Percentiles rank a stretch among this genome's conserved stretches.
Evolutionary conservation across 2,888 invertebrate genomes (phyloP).

Genomic region (Pachycephus smyrnensis): DNA sequence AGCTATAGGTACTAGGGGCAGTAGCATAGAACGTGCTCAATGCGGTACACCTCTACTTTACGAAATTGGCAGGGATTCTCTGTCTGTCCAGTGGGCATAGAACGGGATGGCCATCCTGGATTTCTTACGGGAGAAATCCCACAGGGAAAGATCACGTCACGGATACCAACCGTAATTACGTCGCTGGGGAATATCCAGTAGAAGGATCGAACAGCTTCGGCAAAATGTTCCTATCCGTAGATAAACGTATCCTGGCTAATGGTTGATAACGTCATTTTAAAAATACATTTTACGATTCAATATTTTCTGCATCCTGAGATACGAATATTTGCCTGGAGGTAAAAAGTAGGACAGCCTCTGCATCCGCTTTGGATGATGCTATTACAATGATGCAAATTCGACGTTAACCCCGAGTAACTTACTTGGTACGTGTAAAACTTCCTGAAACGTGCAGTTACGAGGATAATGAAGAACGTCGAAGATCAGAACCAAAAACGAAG

Average conservation of each 20-base stretch:
- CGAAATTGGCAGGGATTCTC: conserved; percentile 20
- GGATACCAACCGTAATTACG: conserved; percentile 21
- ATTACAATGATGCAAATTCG: not conserved
- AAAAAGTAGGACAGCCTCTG: not conserved
- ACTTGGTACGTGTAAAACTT: not conserved
- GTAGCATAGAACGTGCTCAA: conserved; percentile 16
- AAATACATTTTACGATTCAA: not conserved
- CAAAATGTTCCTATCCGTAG: not conserved
- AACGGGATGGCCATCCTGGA: not conserved
- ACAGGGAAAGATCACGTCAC: conserved; percentile 8
- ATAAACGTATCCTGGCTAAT: not conserved
- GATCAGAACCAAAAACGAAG: not conserved
- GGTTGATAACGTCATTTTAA: not conserved
- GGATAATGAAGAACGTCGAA: not conserved
- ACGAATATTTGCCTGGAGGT: not conserved
- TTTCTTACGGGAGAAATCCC: not conserved
- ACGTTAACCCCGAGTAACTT: not conserved
- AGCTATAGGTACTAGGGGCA: not conserved
- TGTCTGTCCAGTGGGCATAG: conserved; percentile 3
- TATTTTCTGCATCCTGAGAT: not conserved
- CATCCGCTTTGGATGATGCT: not conserved
- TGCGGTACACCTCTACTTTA: conserved; percentile 17
- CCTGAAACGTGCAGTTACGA: not conserved
- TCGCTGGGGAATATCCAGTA: conserved; percentile 1
- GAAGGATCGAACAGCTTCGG: not conserved